These are phyloP conservation scores for Tokudaia muenninki DNA, from an alignment of 2,797 vertebrate genomes.

Conservation along the genomic window DNA sequence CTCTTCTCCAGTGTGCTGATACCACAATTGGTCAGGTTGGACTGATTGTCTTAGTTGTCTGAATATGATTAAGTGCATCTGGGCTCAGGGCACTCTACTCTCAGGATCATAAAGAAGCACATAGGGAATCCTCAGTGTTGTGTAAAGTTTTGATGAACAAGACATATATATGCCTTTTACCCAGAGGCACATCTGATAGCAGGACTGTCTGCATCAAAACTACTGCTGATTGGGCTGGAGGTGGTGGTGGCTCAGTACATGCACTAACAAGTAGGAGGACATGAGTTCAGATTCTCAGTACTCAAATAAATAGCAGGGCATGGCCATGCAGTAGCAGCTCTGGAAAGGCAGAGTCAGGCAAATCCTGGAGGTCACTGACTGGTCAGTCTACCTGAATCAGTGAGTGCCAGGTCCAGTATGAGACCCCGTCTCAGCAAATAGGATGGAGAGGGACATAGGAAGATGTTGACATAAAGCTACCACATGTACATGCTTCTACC, in stretches of 20 bases:
- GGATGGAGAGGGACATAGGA: not conserved
- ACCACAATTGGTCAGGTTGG: not conserved
- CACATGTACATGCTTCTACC: not conserved
- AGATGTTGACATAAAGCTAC: not conserved
- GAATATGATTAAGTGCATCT: not conserved
- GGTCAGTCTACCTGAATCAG: not conserved
- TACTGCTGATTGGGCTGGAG: not conserved
- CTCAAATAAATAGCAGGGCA: not conserved
- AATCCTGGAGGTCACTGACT: not conserved
- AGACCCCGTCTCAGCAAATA: not conserved
- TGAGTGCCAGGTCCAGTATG: not conserved
- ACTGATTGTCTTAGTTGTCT: slow-evolving; percentile 28
- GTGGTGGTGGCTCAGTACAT: not conserved
- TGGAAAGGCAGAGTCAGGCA: not conserved
- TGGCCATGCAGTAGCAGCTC: not conserved
- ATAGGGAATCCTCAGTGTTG: not conserved
- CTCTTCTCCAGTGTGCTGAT: slow-evolving; percentile 43
- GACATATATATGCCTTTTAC: not conserved
- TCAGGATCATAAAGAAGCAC: not conserved
- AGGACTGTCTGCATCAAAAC: not conserved
- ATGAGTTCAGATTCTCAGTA: not conserved
- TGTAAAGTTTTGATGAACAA: not conserved
- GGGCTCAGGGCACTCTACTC: slow-evolving; percentile 54
- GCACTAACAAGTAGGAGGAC: not conserved
- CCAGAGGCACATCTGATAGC: not conserved